Percentiles rank a stretch among this genome's conserved stretches.
Evolutionary conservation across 2,797 vertebrate species (phyloP).

Genomic region (Fratercula arctica): DNA sequence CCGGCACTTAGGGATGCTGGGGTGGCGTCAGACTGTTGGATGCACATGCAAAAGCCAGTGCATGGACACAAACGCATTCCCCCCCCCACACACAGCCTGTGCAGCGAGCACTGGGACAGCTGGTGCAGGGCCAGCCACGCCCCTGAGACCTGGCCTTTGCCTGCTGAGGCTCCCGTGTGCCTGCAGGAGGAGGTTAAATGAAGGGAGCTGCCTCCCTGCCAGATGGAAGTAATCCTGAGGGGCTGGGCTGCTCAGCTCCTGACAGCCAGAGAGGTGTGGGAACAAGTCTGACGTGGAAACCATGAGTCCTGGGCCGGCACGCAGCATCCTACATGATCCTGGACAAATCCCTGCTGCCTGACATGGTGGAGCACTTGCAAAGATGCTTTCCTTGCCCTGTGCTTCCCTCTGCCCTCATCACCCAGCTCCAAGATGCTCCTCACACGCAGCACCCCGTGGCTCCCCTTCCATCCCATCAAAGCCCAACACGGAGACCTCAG

Average conservation of each 20-base stretch:
- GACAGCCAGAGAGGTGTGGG: neutral
- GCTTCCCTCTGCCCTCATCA: neutral
- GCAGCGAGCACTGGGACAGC: neutral
- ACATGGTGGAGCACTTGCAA: neutral
- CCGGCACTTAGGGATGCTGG: neutral
- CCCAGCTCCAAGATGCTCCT: neutral
- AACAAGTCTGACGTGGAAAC: neutral
- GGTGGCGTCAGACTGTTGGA: neutral
- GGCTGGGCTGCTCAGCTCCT: neutral
- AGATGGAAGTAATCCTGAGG: neutral
- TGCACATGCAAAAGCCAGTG: neutral
- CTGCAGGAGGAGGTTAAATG: neutral
- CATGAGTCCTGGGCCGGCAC: neutral
- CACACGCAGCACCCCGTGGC: too few species aligned
- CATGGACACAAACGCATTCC: too few species aligned
- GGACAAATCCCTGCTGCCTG: neutral
- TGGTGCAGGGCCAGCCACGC: neutral
- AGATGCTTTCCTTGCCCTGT: neutral
- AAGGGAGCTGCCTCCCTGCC: neutral
- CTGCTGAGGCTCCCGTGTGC: neutral
- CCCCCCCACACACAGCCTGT: rapidly evolving
- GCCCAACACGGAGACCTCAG: neutral
- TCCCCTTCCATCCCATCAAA: neutral
- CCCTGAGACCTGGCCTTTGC: neutral
- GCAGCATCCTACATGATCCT: neutral